Evolutionary conservation across 2,113 vertebrate genomes (phyloP).

Genomic region (Noturus placidus): DNA sequence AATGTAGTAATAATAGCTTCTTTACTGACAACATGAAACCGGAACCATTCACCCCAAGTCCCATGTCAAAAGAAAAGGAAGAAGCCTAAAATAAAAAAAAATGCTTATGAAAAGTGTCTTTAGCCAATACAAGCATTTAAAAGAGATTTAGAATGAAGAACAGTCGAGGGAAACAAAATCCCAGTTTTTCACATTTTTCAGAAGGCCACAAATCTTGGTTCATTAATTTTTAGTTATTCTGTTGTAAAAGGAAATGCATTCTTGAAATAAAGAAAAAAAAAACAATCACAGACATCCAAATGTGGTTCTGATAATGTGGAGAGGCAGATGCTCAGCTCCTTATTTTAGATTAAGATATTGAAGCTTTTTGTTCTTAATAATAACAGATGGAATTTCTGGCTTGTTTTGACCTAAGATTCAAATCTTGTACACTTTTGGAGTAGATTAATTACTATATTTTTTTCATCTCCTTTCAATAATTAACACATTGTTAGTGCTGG

Average conservation of each 20-base stretch:
- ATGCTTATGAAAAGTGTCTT: conserved; percentile 47
- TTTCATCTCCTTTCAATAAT: conserved; percentile 45
- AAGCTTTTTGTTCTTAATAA: not conserved
- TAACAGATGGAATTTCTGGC: not conserved
- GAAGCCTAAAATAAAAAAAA: conserved; percentile 48
- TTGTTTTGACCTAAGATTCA: not conserved
- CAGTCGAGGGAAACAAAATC: conserved; percentile 67
- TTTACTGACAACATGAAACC: conserved; percentile 28
- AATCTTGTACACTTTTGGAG: not conserved
- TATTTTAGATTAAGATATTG: not conserved
- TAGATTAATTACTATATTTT: conserved; percentile 44
- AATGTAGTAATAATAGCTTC: not conserved
- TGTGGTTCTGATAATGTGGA: not conserved
- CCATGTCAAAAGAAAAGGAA: conserved; percentile 49
- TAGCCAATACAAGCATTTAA: conserved; percentile 72
- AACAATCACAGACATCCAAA: not conserved
- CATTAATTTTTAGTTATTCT: conserved; percentile 40
- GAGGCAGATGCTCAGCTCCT: not conserved
- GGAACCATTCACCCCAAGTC: conserved; percentile 30
- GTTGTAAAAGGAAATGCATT: conserved; percentile 52
- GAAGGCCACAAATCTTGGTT: conserved; percentile 60
- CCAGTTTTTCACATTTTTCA: conserved; percentile 52
- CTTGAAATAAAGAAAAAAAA: conserved; percentile 47
- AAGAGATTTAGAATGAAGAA: conserved; percentile 64
- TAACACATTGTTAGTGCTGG: conserved; percentile 43